Evolutionary conservation across 2,797 vertebrate genomes (phyloP).

Genomic region (Moxostoma hubbsi): DNA sequence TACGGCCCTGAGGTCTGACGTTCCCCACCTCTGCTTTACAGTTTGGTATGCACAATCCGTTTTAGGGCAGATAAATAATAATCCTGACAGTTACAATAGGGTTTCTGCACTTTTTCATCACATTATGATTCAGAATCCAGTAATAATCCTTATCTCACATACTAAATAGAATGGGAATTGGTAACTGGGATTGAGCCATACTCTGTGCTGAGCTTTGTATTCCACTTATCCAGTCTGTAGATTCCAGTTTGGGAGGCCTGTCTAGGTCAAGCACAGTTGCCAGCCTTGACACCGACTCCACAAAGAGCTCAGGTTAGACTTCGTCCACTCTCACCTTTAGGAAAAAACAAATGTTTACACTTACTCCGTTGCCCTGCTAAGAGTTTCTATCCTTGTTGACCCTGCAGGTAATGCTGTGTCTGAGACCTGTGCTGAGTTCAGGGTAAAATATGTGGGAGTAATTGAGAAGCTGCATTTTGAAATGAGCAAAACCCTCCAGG

Average conservation of each 20-base stretch:
- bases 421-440: conserved; percentile 91
- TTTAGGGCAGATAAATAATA: too few species aligned
- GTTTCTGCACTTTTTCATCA: too few species aligned
- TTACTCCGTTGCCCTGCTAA: not conserved
- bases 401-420: conserved; percentile 83
- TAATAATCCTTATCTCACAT: too few species aligned
- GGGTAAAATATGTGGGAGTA: conserved; percentile 92
- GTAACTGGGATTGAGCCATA: not conserved
- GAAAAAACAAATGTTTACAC: not conserved
- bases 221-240: conserved; percentile 84
- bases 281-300: conserved; percentile 96
- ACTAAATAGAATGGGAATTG: not conserved
- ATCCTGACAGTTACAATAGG: too few species aligned
- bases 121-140: too few species aligned
- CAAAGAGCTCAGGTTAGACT: conserved; percentile 90
- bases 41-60: too few species aligned
- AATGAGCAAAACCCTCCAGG: conserved; percentile 88
- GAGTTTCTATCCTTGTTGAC: conserved; percentile 11
- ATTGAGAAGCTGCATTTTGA: conserved; percentile 88
- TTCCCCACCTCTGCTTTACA: too few species aligned
- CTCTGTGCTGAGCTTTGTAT: not conserved
- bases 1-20: too few species aligned
- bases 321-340: not conserved
- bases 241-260: conserved; percentile 95
- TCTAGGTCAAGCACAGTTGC: conserved; percentile 97